Conservation (phyloP, 1,140 invertebrate genomes). For the Drosophila ironensis region DNA sequence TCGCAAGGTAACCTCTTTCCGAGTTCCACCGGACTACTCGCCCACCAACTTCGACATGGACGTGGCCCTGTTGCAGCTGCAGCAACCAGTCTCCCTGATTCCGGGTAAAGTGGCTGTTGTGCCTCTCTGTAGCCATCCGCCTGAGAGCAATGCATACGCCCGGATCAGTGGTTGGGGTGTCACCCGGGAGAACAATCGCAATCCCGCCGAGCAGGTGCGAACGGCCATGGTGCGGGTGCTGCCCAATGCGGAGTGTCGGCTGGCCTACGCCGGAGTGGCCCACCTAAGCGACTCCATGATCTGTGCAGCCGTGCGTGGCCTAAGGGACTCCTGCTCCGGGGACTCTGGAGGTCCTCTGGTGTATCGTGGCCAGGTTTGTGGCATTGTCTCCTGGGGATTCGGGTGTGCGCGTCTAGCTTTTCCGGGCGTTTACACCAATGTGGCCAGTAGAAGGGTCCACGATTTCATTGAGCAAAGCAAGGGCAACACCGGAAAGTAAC, state of each 20-base stretch:
- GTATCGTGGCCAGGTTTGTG: slow-evolving; percentile 83
- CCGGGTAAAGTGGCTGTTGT: slow-evolving; percentile 53
- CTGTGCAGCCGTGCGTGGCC: slow-evolving; percentile 63
- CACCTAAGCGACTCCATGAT: slow-evolving; percentile 67
- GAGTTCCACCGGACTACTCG: slow-evolving; percentile 34
- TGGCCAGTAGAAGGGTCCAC: slow-evolving; percentile 82
- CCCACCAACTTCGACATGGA: slow-evolving; percentile 70
- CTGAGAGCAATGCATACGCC: slow-evolving; percentile 50
- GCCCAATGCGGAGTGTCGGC: slow-evolving; percentile 41
- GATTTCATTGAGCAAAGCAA: slow-evolving; percentile 52
- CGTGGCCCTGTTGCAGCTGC: slow-evolving; percentile 59
- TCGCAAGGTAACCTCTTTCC: slow-evolving; percentile 34
- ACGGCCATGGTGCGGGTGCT: slow-evolving; percentile 55
- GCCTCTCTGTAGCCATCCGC: slow-evolving; percentile 27
- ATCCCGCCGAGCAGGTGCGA: slow-evolving; percentile 61
- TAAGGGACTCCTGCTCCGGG: slow-evolving; percentile 84
- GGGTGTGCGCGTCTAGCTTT: slow-evolving; percentile 86
- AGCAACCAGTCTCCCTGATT: slow-evolving; percentile 1
- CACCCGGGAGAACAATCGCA: slow-evolving; percentile 34
- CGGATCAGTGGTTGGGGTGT: slow-evolving; percentile 72
- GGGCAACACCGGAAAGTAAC: background rate
- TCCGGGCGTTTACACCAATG: slow-evolving; percentile 91
- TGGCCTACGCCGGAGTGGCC: slow-evolving; percentile 55
- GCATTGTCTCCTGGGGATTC: slow-evolving; percentile 85
- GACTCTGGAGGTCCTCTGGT: slow-evolving; percentile 87